Base-by-base conservation (phyloP, 2,113 vertebrate genomes). In the Oceanodroma tethys region DNA sequence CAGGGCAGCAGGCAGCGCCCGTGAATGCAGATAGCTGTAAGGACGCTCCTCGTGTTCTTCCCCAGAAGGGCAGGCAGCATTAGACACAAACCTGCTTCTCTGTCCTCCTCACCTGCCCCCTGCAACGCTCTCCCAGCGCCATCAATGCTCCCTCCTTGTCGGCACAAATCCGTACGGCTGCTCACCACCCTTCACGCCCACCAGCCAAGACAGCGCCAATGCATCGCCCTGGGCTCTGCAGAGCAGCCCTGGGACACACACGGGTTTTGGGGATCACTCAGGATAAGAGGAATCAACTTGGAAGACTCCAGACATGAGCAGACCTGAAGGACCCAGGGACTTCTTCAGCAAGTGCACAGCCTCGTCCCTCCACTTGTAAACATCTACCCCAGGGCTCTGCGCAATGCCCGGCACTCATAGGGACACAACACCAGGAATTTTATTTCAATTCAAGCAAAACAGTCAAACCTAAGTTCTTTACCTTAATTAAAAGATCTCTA, bases 391-490 rank as follows among this genome's bases (percentile, higher is more conserved):
- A 27, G 30, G 9, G 76, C 60, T 62, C 45, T n/a, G 80, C 1
- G 0, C 30, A n/a, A 30, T 0, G 1, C 1, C 43, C 0, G 0
- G 34, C 38, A 29, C 42, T n/a, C 43, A 32, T 1, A 36, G 43
- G n/a, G 25, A 60, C 38, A n/a, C 11, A 48, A 16, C 11, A 9
- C 5, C 3, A 48, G 36, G 53, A 63, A 56, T 59, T 65, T 22
- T 11, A 38, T 26, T 56, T 32, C 1, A 0, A 56, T 22, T 56
- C 36, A 25, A 79, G 27, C 4, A 45, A 29, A 87, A 74, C 6
- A 52, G 73, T 21, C 63, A 84, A 63, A 48, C 48, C 26, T 48
- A 26, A 75, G 4, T 43, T 38, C 36, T 36, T 48, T 17, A 52
- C 30, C 16, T 52, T 32, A 84, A 87, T 47, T 73, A 52, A 65